These are phyloP conservation scores for Anser cygnoides DNA, from an alignment of 2,113 vertebrate species.

Conservation along the genomic window DNA sequence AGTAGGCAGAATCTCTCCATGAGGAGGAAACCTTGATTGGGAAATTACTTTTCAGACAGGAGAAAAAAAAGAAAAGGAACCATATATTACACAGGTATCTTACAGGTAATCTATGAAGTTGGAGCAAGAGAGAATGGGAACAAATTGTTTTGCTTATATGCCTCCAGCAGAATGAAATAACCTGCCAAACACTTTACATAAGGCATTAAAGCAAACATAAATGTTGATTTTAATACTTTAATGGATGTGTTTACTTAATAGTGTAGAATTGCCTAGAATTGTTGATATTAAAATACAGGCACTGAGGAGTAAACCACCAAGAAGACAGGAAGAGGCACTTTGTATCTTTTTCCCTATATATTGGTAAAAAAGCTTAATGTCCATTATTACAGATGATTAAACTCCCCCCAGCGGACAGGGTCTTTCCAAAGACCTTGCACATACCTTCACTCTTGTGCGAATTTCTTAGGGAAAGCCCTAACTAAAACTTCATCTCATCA, in stretches of 20 bases:
- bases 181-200: neutral
- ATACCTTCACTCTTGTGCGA: neutral
- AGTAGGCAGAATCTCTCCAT: neutral
- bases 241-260: neutral
- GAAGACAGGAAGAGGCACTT: neutral
- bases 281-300: neutral
- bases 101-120: neutral
- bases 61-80: neutral
- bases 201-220: neutral
- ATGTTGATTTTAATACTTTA: neutral
- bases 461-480: neutral
- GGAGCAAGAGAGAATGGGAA: neutral
- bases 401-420: neutral
- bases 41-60: neutral
- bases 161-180: neutral
- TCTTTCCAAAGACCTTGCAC: neutral
- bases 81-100: neutral
- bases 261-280: neutral
- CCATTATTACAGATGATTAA: neutral
- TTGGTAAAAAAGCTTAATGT: neutral
- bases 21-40: neutral
- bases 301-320: neutral
- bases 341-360: neutral
- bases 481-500: neutral
- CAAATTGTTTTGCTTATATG: neutral